These are phyloP conservation scores for Microplitis mediator DNA, from an alignment of 1,140 invertebrate genomes.

Conservation along the genomic window DNA sequence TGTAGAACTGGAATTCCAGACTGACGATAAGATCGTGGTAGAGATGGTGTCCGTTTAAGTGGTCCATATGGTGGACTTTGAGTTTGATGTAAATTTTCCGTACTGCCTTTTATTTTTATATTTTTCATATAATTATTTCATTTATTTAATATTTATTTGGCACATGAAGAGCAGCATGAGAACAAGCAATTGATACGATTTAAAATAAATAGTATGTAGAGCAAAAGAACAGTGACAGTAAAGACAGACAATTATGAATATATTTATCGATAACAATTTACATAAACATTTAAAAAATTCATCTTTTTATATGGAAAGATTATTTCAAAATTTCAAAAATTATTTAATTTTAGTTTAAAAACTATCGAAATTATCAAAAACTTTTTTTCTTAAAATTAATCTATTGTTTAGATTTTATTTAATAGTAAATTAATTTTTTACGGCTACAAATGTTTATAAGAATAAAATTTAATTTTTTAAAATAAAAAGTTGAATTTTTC, in stretches of 20 bases:
- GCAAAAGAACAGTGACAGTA: neutral
- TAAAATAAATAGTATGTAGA: neutral
- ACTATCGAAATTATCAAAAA: too few species aligned
- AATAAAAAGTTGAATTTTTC: too few species aligned
- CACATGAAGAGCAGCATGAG: constrained; percentile 36
- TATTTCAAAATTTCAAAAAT: too few species aligned
- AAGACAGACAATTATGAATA: neutral
- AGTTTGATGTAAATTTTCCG: constrained; percentile 27
- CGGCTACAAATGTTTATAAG: too few species aligned
- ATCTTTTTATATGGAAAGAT: too few species aligned
- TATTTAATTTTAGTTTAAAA: too few species aligned
- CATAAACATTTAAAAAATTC: too few species aligned
- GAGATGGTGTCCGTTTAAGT: constrained; percentile 66
- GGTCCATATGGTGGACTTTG: constrained; percentile 55
- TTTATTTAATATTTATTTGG: neutral
- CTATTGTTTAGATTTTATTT: too few species aligned
- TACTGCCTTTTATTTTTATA: constrained; percentile 19
- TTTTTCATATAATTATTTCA: constrained; percentile 1
- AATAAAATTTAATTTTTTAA: too few species aligned
- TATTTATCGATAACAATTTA: neutral
- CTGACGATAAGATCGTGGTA: constrained; percentile 66
- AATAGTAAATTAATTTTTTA: too few species aligned
- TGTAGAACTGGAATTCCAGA: constrained; percentile 68
- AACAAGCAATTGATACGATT: constrained; percentile 4
- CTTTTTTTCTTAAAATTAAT: too few species aligned